Base-by-base conservation (phyloP, 2,888 invertebrate species). In the Zootermopsis nevadensis region DNA sequence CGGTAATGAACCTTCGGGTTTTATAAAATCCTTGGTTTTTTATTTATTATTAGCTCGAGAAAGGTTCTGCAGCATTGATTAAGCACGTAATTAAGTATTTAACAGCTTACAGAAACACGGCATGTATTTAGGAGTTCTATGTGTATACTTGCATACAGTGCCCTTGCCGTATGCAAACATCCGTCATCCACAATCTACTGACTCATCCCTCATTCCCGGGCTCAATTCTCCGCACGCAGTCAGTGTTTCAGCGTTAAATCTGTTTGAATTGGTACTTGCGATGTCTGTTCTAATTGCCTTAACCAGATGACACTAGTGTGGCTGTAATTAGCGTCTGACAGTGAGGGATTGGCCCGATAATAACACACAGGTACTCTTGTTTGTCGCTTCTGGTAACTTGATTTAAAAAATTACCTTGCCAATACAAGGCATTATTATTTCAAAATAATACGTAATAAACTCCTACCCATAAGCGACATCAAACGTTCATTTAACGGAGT, bases 321-420 rank as follows among this genome's bases (percentile, higher is more conserved):
- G 19, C 30, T 55, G 55, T 19, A 48, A 77, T 77, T 77, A 53
- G 8, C 6, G 30, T 27, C 53, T 77, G 77, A 77, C 77, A 77
- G 42, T 77, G 77, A 77, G 31, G 77, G 77, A 77, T 53, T 53
- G 53, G 30, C 42, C 77, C 2, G 27, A 35, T 38, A 35, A 74
- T 74, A 74, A 55, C 24, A 48, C 48, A 48, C 48, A 55, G 55
- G 55, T 55, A 22, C 22, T 55, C 55, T 22, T 22, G 1, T 22
- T 6, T 19, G 24, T 55, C 6, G 55, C 55, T 24, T 55, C 22
- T 55, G 22, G 55, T n/a, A 55, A 19, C 22, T 12, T 55, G 24
- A 3, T 55, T 55, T 42, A 42, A 55, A n/a, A 19, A 6, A 55
- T 55, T 55, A 55, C 55, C 6, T n/a, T 55, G 55, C 24, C 55